A percentile compares a stretch with the other conserved stretches of the same genome.
Conservation (phyloP, 2,888 invertebrate species). For the Aquatica leii region DNA sequence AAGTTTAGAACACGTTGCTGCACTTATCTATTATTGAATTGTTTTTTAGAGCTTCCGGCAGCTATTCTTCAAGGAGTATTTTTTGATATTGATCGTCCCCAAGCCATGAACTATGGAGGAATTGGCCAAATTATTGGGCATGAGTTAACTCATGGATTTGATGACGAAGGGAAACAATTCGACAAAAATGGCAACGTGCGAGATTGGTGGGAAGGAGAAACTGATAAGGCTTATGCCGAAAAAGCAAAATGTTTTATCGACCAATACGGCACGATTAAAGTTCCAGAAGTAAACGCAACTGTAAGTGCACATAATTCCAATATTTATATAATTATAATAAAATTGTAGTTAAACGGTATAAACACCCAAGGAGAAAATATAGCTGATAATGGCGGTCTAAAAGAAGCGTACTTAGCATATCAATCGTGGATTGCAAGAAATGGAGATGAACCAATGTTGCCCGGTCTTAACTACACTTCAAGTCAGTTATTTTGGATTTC, state of each 20-base stretch:
- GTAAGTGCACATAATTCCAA: constrained; percentile 61
- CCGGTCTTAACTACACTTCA: constrained; percentile 74
- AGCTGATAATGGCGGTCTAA: constrained; percentile 91
- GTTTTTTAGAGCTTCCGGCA: constrained; percentile 84
- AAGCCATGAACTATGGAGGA: constrained; percentile 58
- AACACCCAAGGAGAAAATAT: constrained; percentile 92
- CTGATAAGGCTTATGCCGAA: constrained; percentile 13
- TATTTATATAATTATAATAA: not conserved
- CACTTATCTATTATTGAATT: no score
- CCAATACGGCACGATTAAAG: constrained; percentile 88
- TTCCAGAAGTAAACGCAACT: constrained; percentile 74
- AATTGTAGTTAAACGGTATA: constrained; percentile 81
- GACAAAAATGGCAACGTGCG: constrained; percentile 81
- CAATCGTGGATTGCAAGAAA: constrained; percentile 74
- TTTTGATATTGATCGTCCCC: constrained; percentile 70
- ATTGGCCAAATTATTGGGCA: constrained; percentile 55
- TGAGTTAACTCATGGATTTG: constrained; percentile 56
- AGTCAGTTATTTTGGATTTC: constrained; percentile 83
- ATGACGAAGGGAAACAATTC: constrained; percentile 81
- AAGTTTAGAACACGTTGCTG: no score
- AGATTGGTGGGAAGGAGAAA: constrained; percentile 73
- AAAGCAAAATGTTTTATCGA: constrained; percentile 88
- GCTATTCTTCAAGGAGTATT: constrained; percentile 88
- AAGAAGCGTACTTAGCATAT: constrained; percentile 74
- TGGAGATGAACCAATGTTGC: constrained; percentile 64